phyloP scores from a whole-genome alignment of 1,140 invertebrate species.

The Lineus longissimus region DNA sequence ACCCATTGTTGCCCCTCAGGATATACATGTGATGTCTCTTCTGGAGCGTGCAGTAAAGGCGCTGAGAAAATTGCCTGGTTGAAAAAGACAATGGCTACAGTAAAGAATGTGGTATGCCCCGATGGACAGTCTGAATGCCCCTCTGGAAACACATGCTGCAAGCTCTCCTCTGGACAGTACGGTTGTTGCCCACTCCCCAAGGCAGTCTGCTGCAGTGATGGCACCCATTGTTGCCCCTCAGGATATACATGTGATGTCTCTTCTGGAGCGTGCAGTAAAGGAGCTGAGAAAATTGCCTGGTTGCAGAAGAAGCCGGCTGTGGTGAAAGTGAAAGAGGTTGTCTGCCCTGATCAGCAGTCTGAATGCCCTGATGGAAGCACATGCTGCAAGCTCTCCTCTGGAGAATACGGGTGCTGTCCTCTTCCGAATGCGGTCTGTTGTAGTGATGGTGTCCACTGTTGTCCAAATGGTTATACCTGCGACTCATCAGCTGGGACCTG shows the following conservation, averaged over 20 bases:
- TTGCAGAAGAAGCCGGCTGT: background rate
- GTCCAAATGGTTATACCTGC: conserved; percentile 30
- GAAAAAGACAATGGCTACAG: background rate
- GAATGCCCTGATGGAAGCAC: conserved; percentile 39
- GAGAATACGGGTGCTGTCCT: conserved; percentile 42
- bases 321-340: background rate
- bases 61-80: background rate
- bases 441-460: conserved; percentile 40
- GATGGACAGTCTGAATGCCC: background rate
- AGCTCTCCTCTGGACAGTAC: background rate
- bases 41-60: background rate
- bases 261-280: background rate
- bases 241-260: background rate
- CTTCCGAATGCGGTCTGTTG: conserved; percentile 42
- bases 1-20: background rate
- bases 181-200: background rate
- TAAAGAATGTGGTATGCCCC: background rate
- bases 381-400: conserved; percentile 33
- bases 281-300: conserved; percentile 4
- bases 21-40: background rate
- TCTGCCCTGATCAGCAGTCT: conserved; percentile 7
- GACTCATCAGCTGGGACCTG: conserved; percentile 22
- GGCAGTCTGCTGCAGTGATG: background rate
- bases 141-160: background rate
- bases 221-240: background rate